These are phyloP conservation scores for Ostrea denselamellosa DNA, from an alignment of 1,140 invertebrate species.

Conservation along the genomic window DNA sequence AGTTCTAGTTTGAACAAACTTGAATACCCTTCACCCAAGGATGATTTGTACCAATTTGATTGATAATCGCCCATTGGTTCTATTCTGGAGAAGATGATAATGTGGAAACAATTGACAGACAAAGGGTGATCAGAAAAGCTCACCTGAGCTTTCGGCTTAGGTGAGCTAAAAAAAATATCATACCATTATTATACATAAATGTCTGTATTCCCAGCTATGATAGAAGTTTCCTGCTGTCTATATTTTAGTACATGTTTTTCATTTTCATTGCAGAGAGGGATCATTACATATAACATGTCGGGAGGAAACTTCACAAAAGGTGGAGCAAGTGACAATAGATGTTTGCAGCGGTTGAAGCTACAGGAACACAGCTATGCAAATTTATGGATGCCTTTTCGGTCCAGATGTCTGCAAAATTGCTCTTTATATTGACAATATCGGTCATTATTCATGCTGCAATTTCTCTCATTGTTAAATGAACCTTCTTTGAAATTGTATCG, in stretches of 20 bases:
- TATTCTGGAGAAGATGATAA: no score
- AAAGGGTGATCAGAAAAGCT: not conserved
- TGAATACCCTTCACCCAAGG: no score
- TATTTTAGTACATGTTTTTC: not conserved
- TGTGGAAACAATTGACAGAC: not conserved
- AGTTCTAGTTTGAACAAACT: no score
- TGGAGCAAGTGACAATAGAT: conserved; percentile 65
- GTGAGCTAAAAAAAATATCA: not conserved
- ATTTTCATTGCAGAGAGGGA: conserved; percentile 67
- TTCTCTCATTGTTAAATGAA: not conserved
- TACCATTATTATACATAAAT: not conserved
- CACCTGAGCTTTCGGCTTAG: not conserved
- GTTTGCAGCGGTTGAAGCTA: conserved; percentile 54
- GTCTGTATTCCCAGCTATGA: no score
- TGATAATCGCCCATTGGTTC: no score
- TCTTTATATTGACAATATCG: not conserved
- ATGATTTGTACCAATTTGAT: no score
- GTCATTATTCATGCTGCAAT: not conserved
- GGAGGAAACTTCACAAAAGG: conserved; percentile 65
- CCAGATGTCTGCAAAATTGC: not conserved
- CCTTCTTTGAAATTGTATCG: not conserved
- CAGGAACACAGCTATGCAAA: not conserved
- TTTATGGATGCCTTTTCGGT: not conserved
- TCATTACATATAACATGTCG: conserved; percentile 70
- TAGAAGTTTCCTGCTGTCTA: no score